Evolutionary conservation across 2,888 invertebrate genomes (phyloP), one percentile per base, ranked within the genome.

Genomic region (Drosophila helvetica): DNA sequence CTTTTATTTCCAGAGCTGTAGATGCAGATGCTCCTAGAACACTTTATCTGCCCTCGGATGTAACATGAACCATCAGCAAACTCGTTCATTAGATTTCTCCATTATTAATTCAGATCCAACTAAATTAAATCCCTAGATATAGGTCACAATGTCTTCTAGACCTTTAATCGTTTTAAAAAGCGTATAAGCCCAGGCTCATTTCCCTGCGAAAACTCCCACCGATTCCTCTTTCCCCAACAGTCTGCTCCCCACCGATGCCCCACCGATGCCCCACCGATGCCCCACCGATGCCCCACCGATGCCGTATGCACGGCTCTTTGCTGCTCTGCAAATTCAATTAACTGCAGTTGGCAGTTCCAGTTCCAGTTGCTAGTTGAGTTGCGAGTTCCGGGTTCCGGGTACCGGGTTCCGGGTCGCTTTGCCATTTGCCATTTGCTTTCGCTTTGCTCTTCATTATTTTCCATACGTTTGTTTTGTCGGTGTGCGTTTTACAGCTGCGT

Each of bases 261-360:
- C n/a, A n/a, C n/a, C n/a, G n/a, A n/a, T n/a, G n/a, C n/a, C n/a
- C n/a, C n/a, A n/a, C n/a, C n/a, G n/a, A n/a, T n/a, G n/a, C n/a
- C n/a, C n/a, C n/a, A n/a, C n/a, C n/a, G n/a, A n/a, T n/a, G n/a
- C n/a, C n/a, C n/a, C n/a, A n/a, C n/a, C n/a, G n/a, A 43, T 43
- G 15, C 53, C 19, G 27, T 56, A 30, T 48, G 19, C 53, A 54
- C 46, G 27, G 17, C 68, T 2, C 27, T 47, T 33, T 27, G 48
- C 58, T 54, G 48, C 58, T 54, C 52, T 5, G 52, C 62, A 68
- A 73, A 79, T 80, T 79, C 79, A 80, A 81, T 80, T 80, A 81
- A 77, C 75, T 71, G 70, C 75, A 77, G 68, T 75, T 61, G 60
- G 53, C 59, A 74, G 60, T n/a, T 38, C 38, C 15, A 38, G 38